These are phyloP conservation scores for Oxygymnocypris stewartii DNA, from an alignment of 2,113 vertebrate genomes.

Conservation along the genomic window DNA sequence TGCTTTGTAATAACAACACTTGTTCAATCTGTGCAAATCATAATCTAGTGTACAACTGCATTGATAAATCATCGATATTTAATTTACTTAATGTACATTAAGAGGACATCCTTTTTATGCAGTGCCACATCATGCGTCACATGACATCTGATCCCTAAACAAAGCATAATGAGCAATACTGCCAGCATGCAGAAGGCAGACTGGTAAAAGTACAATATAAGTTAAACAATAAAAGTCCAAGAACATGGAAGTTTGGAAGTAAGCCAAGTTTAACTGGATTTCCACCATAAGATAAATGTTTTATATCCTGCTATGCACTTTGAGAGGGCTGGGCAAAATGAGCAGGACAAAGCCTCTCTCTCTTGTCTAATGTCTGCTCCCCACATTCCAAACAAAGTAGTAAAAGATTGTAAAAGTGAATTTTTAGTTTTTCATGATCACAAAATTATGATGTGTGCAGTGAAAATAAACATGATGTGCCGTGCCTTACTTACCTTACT, in stretches of 20 bases:
- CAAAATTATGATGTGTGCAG: background rate
- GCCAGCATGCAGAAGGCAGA: background rate
- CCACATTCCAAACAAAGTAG: background rate
- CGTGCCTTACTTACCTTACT: too few species aligned
- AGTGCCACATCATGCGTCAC: background rate
- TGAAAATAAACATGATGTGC: too few species aligned
- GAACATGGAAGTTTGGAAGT: background rate
- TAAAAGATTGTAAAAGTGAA: background rate
- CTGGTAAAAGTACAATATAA: background rate
- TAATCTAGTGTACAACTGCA: background rate
- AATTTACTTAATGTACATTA: background rate
- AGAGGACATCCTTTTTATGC: background rate
- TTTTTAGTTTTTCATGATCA: background rate
- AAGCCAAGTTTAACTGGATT: background rate
- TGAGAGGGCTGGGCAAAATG: background rate
- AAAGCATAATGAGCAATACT: background rate
- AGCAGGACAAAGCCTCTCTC: background rate
- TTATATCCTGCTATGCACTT: background rate
- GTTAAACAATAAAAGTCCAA: slow-evolving; percentile 5
- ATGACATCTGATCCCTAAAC: background rate
- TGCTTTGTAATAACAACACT: too few species aligned
- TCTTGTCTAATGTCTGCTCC: background rate
- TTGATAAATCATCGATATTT: background rate
- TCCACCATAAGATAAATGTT: background rate
- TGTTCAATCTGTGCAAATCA: background rate